These are phyloP conservation scores for Pantherophis alleghaniensis DNA, from an alignment of 2,797 vertebrate genomes.

Conservation along the genomic window DNA sequence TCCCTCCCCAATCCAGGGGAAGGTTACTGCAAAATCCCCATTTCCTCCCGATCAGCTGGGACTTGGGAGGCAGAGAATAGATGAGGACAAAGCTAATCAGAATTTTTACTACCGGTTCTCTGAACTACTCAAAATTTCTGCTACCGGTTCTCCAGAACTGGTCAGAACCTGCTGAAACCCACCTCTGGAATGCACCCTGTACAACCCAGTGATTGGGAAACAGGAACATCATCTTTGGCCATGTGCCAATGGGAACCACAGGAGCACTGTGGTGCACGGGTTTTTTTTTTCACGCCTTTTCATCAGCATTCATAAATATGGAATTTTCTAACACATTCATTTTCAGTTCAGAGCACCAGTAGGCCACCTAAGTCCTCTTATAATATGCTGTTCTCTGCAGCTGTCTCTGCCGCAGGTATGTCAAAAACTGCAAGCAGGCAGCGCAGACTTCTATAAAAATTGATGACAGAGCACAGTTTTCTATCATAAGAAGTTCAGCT, in stretches of 20 bases:
- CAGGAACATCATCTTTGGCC: neutral
- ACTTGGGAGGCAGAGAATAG: too few relatives aligned
- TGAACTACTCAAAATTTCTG: too few relatives aligned
- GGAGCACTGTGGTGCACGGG: neutral
- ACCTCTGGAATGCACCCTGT: neutral
- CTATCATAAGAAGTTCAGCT: neutral
- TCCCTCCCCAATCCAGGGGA: too few relatives aligned
- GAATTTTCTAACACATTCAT: neutral
- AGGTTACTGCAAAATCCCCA: too few relatives aligned
- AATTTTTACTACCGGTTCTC: too few relatives aligned
- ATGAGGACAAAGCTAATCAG: too few relatives aligned
- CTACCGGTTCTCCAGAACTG: too few relatives aligned
- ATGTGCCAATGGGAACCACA: neutral
- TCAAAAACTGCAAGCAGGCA: neutral
- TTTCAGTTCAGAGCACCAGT: neutral
- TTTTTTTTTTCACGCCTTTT: neutral
- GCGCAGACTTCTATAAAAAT: neutral
- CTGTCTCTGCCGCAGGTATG: neutral
- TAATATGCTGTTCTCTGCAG: neutral
- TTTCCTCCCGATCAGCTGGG: too few relatives aligned
- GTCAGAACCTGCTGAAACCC: too few relatives aligned
- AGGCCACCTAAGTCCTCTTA: neutral
- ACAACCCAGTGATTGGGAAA: neutral
- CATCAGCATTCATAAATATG: neutral
- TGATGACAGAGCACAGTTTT: neutral